Conservation (phyloP, 2,888 invertebrate species). For the Pollenia angustigena region DNA sequence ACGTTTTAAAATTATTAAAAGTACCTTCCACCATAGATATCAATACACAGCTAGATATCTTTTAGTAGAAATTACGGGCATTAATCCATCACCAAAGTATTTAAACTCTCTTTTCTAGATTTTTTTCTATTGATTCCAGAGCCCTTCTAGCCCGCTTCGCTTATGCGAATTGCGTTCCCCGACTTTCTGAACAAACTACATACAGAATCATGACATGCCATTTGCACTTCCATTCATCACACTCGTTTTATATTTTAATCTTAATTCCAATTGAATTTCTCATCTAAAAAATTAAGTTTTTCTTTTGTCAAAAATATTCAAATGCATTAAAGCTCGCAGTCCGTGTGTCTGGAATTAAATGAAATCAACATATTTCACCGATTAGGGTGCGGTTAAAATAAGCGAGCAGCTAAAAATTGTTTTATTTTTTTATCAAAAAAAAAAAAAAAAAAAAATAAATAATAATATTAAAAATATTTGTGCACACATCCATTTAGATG, state of each 20-base stretch:
- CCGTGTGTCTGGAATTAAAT: conserved; percentile 32
- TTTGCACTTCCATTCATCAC: background rate
- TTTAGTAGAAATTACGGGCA: too few relatives aligned
- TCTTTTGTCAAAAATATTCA: conserved; percentile 46
- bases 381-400: conserved; percentile 67
- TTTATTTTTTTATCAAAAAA: conserved; percentile 23
- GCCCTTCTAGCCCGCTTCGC: too few relatives aligned
- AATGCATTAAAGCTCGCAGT: conserved; percentile 32
- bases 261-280: conserved; percentile 26
- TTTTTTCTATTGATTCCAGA: too few relatives aligned
- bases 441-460: conserved; percentile 5
- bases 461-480: conserved; percentile 58
- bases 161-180: too few relatives aligned
- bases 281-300: conserved; percentile 54
- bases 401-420: conserved; percentile 60
- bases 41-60: too few relatives aligned
- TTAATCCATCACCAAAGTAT: too few relatives aligned
- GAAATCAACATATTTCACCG: conserved; percentile 63
- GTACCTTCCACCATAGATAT: too few relatives aligned
- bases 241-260: background rate
- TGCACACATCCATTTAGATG: conserved; percentile 51
- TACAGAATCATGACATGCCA: too few relatives aligned
- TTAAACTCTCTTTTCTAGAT: too few relatives aligned
- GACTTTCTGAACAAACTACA: too few relatives aligned
- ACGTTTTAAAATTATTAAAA: too few relatives aligned